Conservation (phyloP, 2,113 vertebrate genomes). For the Micromys minutus region DNA sequence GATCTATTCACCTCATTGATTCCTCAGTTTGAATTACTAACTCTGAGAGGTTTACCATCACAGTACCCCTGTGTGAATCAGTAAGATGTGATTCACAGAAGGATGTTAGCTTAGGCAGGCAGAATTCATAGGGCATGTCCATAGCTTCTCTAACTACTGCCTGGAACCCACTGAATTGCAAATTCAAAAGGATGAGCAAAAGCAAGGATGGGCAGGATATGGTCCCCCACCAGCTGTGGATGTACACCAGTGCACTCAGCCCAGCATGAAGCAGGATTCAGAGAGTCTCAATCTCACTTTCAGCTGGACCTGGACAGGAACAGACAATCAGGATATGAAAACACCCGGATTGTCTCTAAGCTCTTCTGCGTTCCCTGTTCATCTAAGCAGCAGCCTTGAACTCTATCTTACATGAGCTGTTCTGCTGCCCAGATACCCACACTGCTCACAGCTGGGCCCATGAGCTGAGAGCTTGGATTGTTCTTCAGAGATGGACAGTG, state of each 20-base stretch:
- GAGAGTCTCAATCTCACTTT: not conserved
- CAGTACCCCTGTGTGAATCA: not conserved
- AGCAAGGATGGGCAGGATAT: not conserved
- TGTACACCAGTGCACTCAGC: not conserved
- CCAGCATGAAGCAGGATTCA: not conserved
- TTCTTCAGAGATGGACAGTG: not conserved
- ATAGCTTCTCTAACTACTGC: no score
- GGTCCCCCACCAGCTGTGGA: not conserved
- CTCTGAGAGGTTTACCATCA: not conserved
- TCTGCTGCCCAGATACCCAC: not conserved
- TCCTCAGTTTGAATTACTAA: not conserved
- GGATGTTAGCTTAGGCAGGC: no score
- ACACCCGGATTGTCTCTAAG: not conserved
- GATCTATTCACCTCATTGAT: not conserved
- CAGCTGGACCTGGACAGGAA: not conserved
- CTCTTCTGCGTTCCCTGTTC: not conserved
- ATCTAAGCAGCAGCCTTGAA: not conserved
- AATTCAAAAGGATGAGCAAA: not conserved
- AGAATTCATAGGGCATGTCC: not conserved
- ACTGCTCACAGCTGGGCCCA: not conserved
- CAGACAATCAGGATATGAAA: no score
- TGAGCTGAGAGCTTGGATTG: not conserved
- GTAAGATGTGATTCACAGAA: not conserved
- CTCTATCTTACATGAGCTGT: not conserved
- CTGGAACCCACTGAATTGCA: not conserved